Evolutionary conservation across 2,888 invertebrate genomes (phyloP).

Genomic region (Trypoxylon attenuatum): DNA sequence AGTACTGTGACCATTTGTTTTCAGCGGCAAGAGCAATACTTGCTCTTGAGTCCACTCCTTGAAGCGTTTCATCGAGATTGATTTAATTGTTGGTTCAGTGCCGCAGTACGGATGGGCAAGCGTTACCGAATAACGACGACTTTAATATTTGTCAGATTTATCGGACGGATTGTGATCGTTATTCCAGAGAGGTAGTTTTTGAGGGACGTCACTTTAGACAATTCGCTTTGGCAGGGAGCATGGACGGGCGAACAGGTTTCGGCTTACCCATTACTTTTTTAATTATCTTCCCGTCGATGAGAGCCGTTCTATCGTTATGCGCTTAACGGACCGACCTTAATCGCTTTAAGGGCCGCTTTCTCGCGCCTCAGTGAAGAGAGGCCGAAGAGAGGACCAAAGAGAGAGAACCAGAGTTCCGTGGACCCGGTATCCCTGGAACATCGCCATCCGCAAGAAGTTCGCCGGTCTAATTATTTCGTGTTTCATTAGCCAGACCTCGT

Average conservation of each 20-base stretch:
- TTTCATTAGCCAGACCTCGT: constrained; percentile 32
- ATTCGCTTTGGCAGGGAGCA: constrained; percentile 29
- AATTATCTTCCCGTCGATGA: constrained; percentile 53
- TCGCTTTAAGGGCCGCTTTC: constrained; percentile 57
- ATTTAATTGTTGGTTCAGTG: not conserved
- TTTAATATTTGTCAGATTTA: constrained; percentile 15
- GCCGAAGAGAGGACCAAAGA: constrained; percentile 2
- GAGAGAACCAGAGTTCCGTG: constrained; percentile 1
- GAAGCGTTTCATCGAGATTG: not conserved
- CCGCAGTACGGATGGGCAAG: not conserved
- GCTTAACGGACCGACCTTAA: constrained; percentile 62
- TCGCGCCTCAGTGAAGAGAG: constrained; percentile 1
- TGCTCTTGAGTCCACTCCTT: not conserved
- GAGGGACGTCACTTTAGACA: constrained; percentile 14
- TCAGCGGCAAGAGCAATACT: not conserved
- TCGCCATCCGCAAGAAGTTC: constrained; percentile 15
- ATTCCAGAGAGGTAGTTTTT: constrained; percentile 22
- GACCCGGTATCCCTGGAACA: constrained; percentile 19
- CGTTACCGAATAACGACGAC: not conserved
- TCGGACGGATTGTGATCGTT: constrained; percentile 17
- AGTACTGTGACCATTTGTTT: not conserved
- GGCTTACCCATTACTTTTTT: constrained; percentile 65
- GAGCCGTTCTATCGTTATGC: constrained; percentile 56
- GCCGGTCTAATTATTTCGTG: constrained; percentile 42
- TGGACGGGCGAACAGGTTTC: constrained; percentile 46